Percentiles rank a stretch among this genome's conserved stretches.
phyloP scores from a whole-genome alignment of 2,797 vertebrate species.

The Acrossocheilus fasciatus region DNA sequence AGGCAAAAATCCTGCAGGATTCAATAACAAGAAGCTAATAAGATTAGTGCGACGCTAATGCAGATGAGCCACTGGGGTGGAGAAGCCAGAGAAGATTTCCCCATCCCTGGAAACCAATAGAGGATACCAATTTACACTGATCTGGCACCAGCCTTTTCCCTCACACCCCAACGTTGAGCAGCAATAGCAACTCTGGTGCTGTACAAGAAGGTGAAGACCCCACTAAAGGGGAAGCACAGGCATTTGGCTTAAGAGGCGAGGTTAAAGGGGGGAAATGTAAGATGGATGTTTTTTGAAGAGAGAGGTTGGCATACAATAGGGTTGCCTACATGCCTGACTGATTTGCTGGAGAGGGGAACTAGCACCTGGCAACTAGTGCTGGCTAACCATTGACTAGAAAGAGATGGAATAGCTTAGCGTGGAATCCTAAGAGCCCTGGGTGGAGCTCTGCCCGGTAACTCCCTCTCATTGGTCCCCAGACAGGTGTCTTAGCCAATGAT shows the following conservation, averaged over 20 bases:
- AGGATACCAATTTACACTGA: constrained; percentile 21
- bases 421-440: constrained; percentile 2
- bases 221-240: background rate
- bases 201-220: constrained; percentile 18
- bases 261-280: background rate
- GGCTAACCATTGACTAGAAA: constrained; percentile 5
- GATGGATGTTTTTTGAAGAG: background rate
- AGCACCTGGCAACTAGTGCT: constrained; percentile 26
- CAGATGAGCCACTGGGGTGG: constrained; percentile 50
- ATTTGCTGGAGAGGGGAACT: background rate
- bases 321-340: background rate
- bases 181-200: constrained; percentile 11
- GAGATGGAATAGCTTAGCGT: background rate
- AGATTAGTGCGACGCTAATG: constrained; percentile 56
- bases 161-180: background rate
- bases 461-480: constrained; percentile 42
- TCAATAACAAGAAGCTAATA: constrained; percentile 60
- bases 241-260: background rate
- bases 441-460: constrained; percentile 17
- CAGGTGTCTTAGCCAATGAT: constrained; percentile 40
- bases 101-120: constrained; percentile 23
- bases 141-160: background rate
- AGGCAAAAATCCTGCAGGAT: constrained; percentile 53
- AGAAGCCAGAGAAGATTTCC: constrained; percentile 37
- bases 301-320: background rate